Evolutionary conservation across 2,113 vertebrate genomes (phyloP), one percentile per base, ranked within the genome.

Genomic region (Elaphurus davidianus): DNA sequence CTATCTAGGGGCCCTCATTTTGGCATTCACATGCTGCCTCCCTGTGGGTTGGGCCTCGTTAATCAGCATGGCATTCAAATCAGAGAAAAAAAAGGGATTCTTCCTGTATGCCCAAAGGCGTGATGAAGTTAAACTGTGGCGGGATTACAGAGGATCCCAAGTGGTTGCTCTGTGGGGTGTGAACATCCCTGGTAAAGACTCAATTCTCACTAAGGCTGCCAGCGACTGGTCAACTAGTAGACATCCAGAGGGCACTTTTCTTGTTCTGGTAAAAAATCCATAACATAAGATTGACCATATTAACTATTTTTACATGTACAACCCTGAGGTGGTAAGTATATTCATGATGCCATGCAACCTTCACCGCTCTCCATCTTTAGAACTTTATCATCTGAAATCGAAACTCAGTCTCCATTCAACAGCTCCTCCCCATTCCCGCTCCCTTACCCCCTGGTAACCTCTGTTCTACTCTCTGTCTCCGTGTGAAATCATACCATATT

Each of bases 111-210:
- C 62, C 1, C 2, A 79, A 87, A 52, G 62, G 64, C 0, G 0
- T 7, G 23, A 16, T 15, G n/a, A 74, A 52, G 47, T 83, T 23
- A 60, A 71, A 33, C 30, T 11, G 0, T 12, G 30, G 79, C 5
- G 17, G n/a, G 28, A 85, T 33, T 4, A 11, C 2, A 11, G 3
- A 0, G 1, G 15, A 3, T 23, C 85, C 47, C 4, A 0, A 28
- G 33, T 7, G 45, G 79, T 40, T 86, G n/a, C 27, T 30, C 40
- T 11, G 14, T 5, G 7, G 17, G 13, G 2, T 5, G 19, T 36
- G 1, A 0, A 1, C 4, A 2, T 54, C 57, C 17, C 6, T 16
- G 60, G 33, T 8, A 7, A 55, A 91, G 60, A 45, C 13, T 14
- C 19, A 7, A 8, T 8, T 74, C 45, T 91, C 16, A 2, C 30